phyloP scores from a whole-genome alignment of 2,888 invertebrate genomes.

The Pseudococcus longispinus region DNA sequence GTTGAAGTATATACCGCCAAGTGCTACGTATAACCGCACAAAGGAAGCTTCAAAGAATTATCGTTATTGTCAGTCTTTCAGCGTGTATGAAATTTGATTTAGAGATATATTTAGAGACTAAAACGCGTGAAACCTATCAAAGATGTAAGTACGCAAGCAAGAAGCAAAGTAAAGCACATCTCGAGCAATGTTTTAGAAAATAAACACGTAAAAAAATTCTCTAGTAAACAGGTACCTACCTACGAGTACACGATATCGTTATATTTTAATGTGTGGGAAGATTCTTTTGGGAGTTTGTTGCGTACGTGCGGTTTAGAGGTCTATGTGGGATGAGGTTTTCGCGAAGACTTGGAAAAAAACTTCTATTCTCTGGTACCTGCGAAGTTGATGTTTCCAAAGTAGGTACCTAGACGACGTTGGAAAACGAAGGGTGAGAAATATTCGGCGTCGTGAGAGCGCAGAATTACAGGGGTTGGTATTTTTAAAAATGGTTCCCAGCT shows the following conservation, averaged over 20 bases:
- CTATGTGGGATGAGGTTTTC: constrained; percentile 4
- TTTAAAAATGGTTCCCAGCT: neutral
- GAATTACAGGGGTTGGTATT: neutral
- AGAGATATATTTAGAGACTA: neutral
- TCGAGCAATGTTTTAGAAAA: neutral
- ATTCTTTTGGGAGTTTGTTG: neutral
- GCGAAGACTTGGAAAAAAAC: neutral
- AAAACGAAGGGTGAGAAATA: neutral
- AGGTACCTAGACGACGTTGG: neutral
- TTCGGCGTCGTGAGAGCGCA: neutral
- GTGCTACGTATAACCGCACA: neutral
- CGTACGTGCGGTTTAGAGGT: neutral
- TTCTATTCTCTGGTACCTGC: neutral
- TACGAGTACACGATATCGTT: neutral
- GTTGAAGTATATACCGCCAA: neutral
- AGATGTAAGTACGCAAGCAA: neutral
- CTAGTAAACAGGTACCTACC: neutral
- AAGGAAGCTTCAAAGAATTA: neutral
- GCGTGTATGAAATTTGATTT: neutral
- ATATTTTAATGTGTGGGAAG: neutral
- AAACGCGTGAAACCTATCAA: neutral
- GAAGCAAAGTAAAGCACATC: neutral
- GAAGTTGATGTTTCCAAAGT: neutral
- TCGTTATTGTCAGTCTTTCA: constrained; percentile 6
- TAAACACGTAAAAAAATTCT: neutral